These are phyloP conservation scores for Drosophila prostipennis DNA, from an alignment of 2,888 invertebrate species.

Conservation along the genomic window DNA sequence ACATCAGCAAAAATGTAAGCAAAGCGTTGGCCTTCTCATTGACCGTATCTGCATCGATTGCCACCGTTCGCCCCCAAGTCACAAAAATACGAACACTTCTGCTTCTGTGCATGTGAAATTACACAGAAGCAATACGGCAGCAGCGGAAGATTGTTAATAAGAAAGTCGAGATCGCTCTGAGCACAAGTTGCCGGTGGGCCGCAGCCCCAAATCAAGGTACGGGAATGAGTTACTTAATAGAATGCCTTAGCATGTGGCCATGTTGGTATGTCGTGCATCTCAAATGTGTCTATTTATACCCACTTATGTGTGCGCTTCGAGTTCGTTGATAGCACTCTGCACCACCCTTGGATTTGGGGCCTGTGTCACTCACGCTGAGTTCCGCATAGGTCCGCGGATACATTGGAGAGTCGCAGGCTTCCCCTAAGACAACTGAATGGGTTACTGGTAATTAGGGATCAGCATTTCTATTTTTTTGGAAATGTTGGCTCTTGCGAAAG, in stretches of 20 bases:
- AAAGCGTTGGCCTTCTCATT: conserved; percentile 1
- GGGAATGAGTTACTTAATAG: conserved; percentile 23
- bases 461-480: not conserved
- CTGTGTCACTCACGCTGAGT: conserved; percentile 29
- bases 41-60: conserved; percentile 11
- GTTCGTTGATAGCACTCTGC: conserved; percentile 4
- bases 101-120: conserved; percentile 46
- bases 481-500: not conserved
- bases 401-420: not conserved
- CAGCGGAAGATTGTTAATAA: conserved; percentile 51
- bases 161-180: conserved; percentile 70
- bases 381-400: conserved; percentile 10
- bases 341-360: conserved; percentile 24
- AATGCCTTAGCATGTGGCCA: conserved; percentile 42
- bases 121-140: conserved; percentile 49
- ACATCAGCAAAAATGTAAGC: conserved; percentile 22
- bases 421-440: too few relatives aligned
- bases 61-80: conserved; percentile 32
- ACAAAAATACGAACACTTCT: conserved; percentile 10
- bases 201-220: conserved; percentile 10
- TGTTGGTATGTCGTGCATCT: conserved; percentile 19
- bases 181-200: conserved; percentile 38
- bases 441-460: not conserved
- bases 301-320: conserved; percentile 3
- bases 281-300: conserved; percentile 30